Evolutionary conservation across 2,797 vertebrate species (phyloP).

Genomic region (Hippoglossus hippoglossus): DNA sequence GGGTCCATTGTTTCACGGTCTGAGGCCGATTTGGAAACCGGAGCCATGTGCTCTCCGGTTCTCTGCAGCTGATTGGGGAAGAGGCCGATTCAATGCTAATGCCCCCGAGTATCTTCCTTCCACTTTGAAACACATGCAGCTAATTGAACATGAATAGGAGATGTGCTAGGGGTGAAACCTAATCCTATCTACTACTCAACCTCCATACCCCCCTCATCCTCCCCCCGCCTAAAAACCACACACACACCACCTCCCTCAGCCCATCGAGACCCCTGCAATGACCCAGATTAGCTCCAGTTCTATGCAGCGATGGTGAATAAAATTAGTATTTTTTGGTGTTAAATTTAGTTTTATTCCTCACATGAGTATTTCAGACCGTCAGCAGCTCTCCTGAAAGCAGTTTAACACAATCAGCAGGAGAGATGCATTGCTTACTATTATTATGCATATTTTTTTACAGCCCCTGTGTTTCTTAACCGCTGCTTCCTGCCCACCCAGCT

Average conservation of each 20-base stretch:
- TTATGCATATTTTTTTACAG: conserved; percentile 64
- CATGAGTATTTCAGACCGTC: conserved; percentile 28
- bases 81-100: conserved; percentile 68
- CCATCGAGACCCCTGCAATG: conserved; percentile 66
- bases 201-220: conserved; percentile 14
- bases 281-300: conserved; percentile 72
- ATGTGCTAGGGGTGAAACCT: conserved; percentile 76
- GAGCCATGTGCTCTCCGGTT: conserved; percentile 27
- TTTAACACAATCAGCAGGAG: conserved; percentile 49
- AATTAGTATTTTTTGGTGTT: conserved; percentile 27
- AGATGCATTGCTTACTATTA: conserved; percentile 54
- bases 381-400: conserved; percentile 32
- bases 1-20: conserved; percentile 17
- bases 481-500: conserved; percentile 56
- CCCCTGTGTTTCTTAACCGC: conserved; percentile 37
- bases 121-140: conserved; percentile 77
- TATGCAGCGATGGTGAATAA: conserved; percentile 37
- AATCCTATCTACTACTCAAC: conserved; percentile 75
- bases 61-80: conserved; percentile 44
- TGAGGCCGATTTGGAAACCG: conserved; percentile 30
- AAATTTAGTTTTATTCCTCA: conserved; percentile 28
- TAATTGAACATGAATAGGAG: conserved; percentile 83
- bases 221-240: not conserved
- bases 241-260: conserved; percentile 17
- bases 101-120: conserved; percentile 66